These are phyloP conservation scores for Apis laboriosa DNA, from an alignment of 1,140 invertebrate genomes.

Conservation along the genomic window DNA sequence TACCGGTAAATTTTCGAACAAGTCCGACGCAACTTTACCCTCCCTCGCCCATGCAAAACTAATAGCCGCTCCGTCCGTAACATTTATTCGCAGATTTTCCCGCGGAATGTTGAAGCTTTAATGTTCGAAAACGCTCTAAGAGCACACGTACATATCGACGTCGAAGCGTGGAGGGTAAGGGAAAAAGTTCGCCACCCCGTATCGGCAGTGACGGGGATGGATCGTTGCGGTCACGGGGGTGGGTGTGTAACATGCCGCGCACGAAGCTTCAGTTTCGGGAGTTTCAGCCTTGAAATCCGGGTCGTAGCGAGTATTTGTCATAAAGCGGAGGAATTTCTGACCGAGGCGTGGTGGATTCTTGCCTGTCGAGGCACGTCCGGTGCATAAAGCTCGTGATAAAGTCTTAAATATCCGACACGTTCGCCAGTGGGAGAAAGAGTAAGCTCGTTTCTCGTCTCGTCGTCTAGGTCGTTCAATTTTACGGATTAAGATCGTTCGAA, in stretches of 20 bases:
- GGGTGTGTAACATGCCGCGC: slow-evolving; percentile 20
- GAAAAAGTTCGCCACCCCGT: not conserved
- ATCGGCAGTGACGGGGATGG: not conserved
- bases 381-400: slow-evolving; percentile 31
- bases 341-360: slow-evolving; percentile 1
- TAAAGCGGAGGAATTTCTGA: slow-evolving; percentile 48
- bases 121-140: not conserved
- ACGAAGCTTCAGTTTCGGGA: slow-evolving; percentile 10
- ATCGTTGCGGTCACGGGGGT: not conserved
- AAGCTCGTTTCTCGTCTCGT: not conserved
- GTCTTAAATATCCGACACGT: slow-evolving; percentile 25
- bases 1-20: not conserved
- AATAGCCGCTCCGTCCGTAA: not conserved
- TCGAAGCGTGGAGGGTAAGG: not conserved
- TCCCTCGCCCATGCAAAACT: not conserved
- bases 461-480: not conserved
- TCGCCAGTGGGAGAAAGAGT: not conserved
- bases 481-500: not conserved
- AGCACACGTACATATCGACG: not conserved
- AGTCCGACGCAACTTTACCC: not conserved
- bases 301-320: slow-evolving; percentile 50
- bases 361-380: not conserved
- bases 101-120: not conserved
- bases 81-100: not conserved
- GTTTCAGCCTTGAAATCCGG: slow-evolving; percentile 45